Conservation (phyloP, 2,888 invertebrate species). For the Pristionchus fissidentatus region DNA sequence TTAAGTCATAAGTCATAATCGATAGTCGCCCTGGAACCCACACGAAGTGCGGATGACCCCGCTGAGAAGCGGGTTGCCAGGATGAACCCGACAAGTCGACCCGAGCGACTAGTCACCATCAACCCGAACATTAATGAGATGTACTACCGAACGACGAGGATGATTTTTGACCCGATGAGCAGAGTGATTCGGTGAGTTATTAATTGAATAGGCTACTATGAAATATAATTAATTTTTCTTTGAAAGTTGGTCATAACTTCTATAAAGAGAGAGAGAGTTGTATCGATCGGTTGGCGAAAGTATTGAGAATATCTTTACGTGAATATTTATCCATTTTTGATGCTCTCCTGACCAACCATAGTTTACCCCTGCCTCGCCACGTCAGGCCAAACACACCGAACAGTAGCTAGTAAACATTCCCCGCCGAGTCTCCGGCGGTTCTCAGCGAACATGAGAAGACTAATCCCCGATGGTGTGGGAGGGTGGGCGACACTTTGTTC, state of each 20-base stretch:
- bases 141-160: slow-evolving; percentile 19
- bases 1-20: not conserved
- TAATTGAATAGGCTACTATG: not conserved
- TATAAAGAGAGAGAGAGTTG: no score
- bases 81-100: not conserved
- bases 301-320: no score
- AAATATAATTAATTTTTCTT: not conserved
- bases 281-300: no score
- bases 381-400: no score
- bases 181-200: slow-evolving; percentile 10
- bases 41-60: not conserved
- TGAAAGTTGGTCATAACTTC: not conserved
- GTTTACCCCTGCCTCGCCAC: no score
- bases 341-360: no score
- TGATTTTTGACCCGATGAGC: slow-evolving; percentile 25
- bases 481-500: not conserved
- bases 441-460: not conserved
- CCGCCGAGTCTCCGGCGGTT: no score
- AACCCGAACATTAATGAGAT: slow-evolving; percentile 21
- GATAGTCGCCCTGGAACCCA: not conserved
- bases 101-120: not conserved
- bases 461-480: slow-evolving; percentile 25
- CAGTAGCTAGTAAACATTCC: not conserved
- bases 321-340: no score
- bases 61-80: not conserved